phyloP scores from a whole-genome alignment of 2,888 invertebrate species.

The Branchipolynoe longqiensis region DNA sequence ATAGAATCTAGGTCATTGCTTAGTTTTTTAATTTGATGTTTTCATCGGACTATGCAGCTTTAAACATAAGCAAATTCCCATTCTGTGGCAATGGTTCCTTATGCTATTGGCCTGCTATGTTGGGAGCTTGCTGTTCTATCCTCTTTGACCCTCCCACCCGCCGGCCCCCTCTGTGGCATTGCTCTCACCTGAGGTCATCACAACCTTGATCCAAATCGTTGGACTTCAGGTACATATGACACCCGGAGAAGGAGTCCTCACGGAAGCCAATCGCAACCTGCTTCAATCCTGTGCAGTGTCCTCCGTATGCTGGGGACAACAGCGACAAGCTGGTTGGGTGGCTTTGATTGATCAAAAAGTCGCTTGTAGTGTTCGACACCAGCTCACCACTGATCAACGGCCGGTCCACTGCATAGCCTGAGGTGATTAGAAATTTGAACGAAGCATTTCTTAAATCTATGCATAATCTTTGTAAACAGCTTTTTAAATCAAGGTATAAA shows the following conservation, averaged over 20 bases:
- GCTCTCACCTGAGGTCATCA: conserved; percentile 63
- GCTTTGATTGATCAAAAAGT: too few relatives aligned
- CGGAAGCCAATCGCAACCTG: conserved; percentile 74
- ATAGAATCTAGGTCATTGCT: too few relatives aligned
- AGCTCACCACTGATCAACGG: conserved; percentile 73
- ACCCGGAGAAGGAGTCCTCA: conserved; percentile 72
- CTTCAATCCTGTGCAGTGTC: conserved; percentile 73
- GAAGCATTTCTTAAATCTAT: too few relatives aligned
- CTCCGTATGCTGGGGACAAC: conserved; percentile 59
- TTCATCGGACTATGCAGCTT: too few relatives aligned
- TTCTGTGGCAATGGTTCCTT: too few relatives aligned
- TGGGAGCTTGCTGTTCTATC: too few relatives aligned
- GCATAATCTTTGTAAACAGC: too few relatives aligned
- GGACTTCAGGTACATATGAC: conserved; percentile 70
- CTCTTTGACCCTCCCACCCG: neutral
- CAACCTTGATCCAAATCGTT: conserved; percentile 67
- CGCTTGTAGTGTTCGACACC: conserved; percentile 66
- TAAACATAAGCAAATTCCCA: too few relatives aligned
- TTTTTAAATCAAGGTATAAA: too few relatives aligned
- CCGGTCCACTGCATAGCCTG: conserved; percentile 74
- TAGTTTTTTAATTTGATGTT: too few relatives aligned
- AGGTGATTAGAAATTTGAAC: neutral
- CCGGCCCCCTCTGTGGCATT: neutral
- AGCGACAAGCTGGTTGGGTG: conserved; percentile 48
- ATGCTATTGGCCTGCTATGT: too few relatives aligned